Evolutionary conservation across 1,140 invertebrate genomes (phyloP), one percentile per base, ranked within the genome.

Genomic region (Thrips palmi): DNA sequence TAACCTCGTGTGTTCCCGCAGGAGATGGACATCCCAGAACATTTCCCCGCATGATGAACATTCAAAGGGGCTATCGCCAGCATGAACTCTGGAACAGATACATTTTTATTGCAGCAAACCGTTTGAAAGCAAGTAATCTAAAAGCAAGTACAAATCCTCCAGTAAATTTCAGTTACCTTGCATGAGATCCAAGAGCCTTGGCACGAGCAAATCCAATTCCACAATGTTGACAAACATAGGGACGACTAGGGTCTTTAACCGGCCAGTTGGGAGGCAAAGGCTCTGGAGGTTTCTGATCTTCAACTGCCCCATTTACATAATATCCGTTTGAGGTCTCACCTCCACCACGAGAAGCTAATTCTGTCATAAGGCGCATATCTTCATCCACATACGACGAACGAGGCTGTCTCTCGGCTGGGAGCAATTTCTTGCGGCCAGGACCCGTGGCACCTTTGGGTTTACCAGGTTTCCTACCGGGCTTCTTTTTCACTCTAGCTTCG

Each of bases 211-310:
- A 84, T 6, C 71, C 71, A 29, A 83, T 62, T 1, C 79, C 79
- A 46, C 79, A 83, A 42, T 74, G 70, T 32, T 80, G 71, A 42
- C 80, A 84, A 3, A 82, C 78, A 48, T 83, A 82, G 0, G 79
- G 79, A 40, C 77, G 71, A 18, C 67, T 64, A 1, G 74, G 68
- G 58, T 83, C 79, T 0, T 68, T 67, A 25, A 78, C 61, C 4
- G 74, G 72, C 59, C 64, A 70, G 11, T 64, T 49, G 17, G 53
- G 54, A 12, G 47, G 14, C 29, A 53, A 53, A 10, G 49, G 47
- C 21, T 55, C 55, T n/a, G 14, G 14, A 8, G 14, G 6, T 31
- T 31, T 31, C 3, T 31, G 29, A 31, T 31, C 29, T 25, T 37
- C 35, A 11, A 17, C 2, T 20, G 34, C 15, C 24, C 35, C 23